These are phyloP conservation scores for Microtus richardsoni DNA, from an alignment of 2,113 vertebrate genomes.

Conservation along the genomic window DNA sequence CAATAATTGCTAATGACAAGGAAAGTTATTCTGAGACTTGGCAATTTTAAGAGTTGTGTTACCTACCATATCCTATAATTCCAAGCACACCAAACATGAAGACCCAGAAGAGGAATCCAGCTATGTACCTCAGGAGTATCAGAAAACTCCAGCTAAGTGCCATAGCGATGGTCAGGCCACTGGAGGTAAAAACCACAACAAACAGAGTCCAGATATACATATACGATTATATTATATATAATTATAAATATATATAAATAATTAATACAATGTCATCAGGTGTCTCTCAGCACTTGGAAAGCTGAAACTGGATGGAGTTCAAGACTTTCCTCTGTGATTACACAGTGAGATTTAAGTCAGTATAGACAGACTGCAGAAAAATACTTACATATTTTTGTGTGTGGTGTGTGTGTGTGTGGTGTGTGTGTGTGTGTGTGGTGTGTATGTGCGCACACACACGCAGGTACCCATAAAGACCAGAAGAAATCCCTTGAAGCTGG, in stretches of 20 bases:
- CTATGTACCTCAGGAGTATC: constrained; percentile 93
- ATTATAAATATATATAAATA: too few relatives aligned
- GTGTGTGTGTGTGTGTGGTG: too few relatives aligned
- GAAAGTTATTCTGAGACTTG: not conserved
- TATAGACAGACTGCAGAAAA: not conserved
- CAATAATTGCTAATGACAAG: not conserved
- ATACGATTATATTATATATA: too few relatives aligned
- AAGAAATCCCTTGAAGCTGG: not conserved
- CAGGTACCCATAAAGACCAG: not conserved
- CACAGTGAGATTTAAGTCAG: not conserved
- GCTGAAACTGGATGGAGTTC: not conserved
- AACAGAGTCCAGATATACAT: not conserved
- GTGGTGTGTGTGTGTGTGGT: not conserved
- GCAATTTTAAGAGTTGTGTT: not conserved
- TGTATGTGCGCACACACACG: too few relatives aligned
- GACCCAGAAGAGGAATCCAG: constrained; percentile 95
- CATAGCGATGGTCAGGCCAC: constrained; percentile 95
- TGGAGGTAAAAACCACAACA: constrained; percentile 81
- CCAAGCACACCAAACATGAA: constrained; percentile 92
- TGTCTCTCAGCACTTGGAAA: not conserved
- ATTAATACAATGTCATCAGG: not conserved
- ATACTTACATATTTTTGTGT: too few relatives aligned
- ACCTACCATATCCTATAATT: constrained; percentile 93
- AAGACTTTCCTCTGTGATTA: too few relatives aligned
- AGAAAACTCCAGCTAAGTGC: constrained; percentile 94